Conservation (phyloP, 2,113 vertebrate species). For the cattle (Bos taurus) region ARS-UCD2.0 NC_037337.1:9058501-9059000, state of each 20-base stretch:
- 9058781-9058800: neutral
- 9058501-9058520: conserved; percentile 67
- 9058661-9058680: neutral
- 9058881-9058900: neutral
- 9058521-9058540: conserved; percentile 58
- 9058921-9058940: neutral
- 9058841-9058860: neutral
- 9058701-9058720: neutral
- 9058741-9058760: neutral
- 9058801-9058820: neutral
- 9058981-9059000: neutral
- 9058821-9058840: neutral
- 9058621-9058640: conserved; percentile 43
- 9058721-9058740: neutral
- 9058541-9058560: conserved; percentile 47
- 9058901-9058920: neutral
- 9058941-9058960: neutral
- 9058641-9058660: neutral
- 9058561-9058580: conserved; percentile 6
- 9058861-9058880: neutral
- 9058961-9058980: neutral
- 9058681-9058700: conserved; percentile 3
- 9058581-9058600: conserved; percentile 57
- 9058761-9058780: neutral
- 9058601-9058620: conserved; percentile 55